Conservation (phyloP, 2,888 invertebrate species). For the Ectemnius continuus region DNA sequence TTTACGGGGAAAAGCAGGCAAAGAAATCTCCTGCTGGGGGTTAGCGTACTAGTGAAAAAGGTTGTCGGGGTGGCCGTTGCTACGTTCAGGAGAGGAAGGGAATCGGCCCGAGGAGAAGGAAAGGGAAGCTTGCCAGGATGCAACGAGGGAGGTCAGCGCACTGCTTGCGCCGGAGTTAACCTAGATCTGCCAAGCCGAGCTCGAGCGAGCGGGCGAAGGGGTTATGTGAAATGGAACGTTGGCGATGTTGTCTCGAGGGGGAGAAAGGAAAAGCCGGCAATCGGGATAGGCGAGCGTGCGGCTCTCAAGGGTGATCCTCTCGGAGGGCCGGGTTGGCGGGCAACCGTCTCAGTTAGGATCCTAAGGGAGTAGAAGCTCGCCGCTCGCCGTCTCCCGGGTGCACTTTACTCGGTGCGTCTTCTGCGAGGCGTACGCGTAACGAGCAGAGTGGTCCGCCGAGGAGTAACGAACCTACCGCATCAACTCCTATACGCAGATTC, state of each 20-base stretch:
- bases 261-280: constrained; percentile 17
- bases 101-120: not conserved
- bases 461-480: constrained; percentile 64
- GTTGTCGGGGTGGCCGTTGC: too few relatives aligned
- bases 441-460: constrained; percentile 40
- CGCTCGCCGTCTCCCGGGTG: constrained; percentile 55
- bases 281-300: not conserved
- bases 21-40: too few relatives aligned
- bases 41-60: too few relatives aligned
- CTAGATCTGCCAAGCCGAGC: constrained; percentile 71
- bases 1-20: too few relatives aligned
- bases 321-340: not conserved
- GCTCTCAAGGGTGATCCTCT: not conserved
- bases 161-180: constrained; percentile 72
- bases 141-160: constrained; percentile 68
- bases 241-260: constrained; percentile 29
- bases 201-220: constrained; percentile 34
- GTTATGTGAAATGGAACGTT: constrained; percentile 56
- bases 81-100: not conserved
- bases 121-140: constrained; percentile 42
- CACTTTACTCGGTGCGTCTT: constrained; percentile 66
- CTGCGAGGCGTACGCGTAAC: constrained; percentile 35
- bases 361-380: constrained; percentile 33
- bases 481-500: constrained; percentile 63
- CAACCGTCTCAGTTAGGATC: constrained; percentile 27